Percentiles rank a stretch among this genome's conserved stretches.
These are phyloP conservation scores for Microvelia longipes DNA, from an alignment of 1,140 invertebrate genomes.

Conservation along the genomic window DNA sequence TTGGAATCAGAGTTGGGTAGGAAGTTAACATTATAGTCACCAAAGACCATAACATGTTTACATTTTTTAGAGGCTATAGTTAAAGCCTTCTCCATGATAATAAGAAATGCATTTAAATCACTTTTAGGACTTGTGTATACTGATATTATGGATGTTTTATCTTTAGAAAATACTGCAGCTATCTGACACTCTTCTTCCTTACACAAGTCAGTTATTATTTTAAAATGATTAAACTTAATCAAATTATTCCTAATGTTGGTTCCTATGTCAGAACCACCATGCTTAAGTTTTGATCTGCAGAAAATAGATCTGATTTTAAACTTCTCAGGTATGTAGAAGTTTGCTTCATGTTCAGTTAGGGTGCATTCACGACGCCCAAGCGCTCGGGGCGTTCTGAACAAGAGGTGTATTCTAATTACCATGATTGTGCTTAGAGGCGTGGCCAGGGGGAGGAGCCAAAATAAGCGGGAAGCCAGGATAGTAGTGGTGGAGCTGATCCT, in stretches of 20 bases:
- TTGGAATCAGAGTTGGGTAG: neutral
- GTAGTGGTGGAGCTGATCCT: too few relatives aligned
- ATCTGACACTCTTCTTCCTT: neutral
- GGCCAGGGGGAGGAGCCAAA: too few relatives aligned
- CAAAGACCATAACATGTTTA: neutral
- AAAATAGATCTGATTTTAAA: neutral
- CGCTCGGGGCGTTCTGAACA: too few relatives aligned
- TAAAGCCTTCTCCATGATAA: neutral
- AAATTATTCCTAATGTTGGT: neutral
- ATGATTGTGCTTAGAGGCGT: too few relatives aligned
- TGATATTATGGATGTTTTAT: neutral
- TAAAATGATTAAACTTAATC: neutral
- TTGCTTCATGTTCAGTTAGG: neutral
- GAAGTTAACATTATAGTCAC: neutral
- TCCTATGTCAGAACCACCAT: neutral
- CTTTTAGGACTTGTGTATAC: neutral
- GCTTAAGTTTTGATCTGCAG: neutral
- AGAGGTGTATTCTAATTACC: too few relatives aligned
- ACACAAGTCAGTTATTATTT: neutral
- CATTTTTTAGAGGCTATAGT: neutral
- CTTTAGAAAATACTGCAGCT: neutral
- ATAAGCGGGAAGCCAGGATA: too few relatives aligned
- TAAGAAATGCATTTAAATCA: neutral
- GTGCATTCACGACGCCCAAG: too few relatives aligned
- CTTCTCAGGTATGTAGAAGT: neutral